These are phyloP conservation scores for Apostichopus californicus DNA, from an alignment of 35 echinoderm and acorn worm species.

Conservation along the genomic window DNA sequence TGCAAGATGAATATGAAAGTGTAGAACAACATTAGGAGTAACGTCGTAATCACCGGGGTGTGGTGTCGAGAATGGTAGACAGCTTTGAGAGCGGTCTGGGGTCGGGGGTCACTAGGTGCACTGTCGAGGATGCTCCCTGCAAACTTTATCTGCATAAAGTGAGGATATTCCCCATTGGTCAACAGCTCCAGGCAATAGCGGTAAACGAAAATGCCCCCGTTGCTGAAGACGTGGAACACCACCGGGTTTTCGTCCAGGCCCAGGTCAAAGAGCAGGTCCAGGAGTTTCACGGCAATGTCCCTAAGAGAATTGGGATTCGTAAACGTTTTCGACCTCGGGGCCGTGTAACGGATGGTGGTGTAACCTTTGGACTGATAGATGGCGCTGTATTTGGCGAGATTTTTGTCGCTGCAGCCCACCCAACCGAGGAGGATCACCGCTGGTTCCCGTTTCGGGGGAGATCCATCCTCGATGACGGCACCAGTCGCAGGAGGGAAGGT, in stretches of 20 bases:
- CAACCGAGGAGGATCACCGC: conserved; percentile 87
- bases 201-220: conserved; percentile 81
- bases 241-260: conserved; percentile 86
- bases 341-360: conserved; percentile 87
- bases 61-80: conserved; percentile 34
- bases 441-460: conserved; percentile 59
- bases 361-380: conserved; percentile 89
- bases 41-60: background rate
- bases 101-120: conserved; percentile 44
- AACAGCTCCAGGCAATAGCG: conserved; percentile 72
- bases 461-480: background rate
- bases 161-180: conserved; percentile 36
- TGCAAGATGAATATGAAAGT: conserved; percentile 20
- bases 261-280: conserved; percentile 86
- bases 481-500: conserved; percentile 80
- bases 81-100: conserved; percentile 49
- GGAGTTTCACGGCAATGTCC: conserved; percentile 65
- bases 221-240: conserved; percentile 95
- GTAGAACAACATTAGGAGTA: conserved; percentile 42
- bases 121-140: conserved; percentile 84
- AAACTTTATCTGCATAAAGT: conserved; percentile 60
- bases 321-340: conserved; percentile 53
- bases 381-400: conserved; percentile 90
- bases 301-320: conserved; percentile 15
- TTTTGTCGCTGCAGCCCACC: conserved; percentile 85